phyloP scores from a whole-genome alignment of 2,888 invertebrate genomes.

The Tyria jacobaeae region DNA sequence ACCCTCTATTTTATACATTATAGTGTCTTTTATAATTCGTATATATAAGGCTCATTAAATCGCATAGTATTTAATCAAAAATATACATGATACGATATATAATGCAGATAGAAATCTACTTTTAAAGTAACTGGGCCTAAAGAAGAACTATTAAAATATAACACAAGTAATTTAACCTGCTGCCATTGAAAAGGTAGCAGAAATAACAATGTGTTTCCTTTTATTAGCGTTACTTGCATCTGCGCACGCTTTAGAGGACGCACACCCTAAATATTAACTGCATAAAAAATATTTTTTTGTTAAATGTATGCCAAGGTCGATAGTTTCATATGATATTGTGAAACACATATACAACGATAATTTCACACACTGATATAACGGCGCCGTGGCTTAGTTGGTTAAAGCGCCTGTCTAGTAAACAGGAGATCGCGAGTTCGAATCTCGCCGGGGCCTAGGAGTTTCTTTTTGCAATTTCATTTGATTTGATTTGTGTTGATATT shows the following conservation, averaged over 20 bases:
- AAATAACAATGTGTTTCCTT: background rate
- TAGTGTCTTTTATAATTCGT: no score
- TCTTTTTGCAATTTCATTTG: slow-evolving; percentile 10
- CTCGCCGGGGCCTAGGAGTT: slow-evolving; percentile 47
- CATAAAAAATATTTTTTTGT: background rate
- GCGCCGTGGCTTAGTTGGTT: slow-evolving; percentile 84
- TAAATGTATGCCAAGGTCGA: background rate
- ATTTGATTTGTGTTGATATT: no score
- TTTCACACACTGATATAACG: slow-evolving; percentile 14
- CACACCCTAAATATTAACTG: background rate
- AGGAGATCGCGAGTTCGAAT: slow-evolving; percentile 84
- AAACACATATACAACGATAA: slow-evolving; percentile 10
- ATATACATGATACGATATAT: no score
- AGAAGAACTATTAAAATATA: background rate
- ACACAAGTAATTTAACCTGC: background rate
- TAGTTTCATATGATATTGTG: background rate
- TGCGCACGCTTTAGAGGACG: no score
- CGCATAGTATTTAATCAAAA: no score
- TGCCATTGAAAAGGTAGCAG: background rate
- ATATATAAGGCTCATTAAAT: background rate
- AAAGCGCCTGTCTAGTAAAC: slow-evolving; percentile 85
- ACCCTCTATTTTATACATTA: no score
- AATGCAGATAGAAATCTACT: no score
- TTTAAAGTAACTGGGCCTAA: no score
- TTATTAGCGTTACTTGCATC: background rate